A percentile compares a stretch with the other conserved stretches of the same genome.
These are phyloP conservation scores for Diadophis punctatus DNA, from an alignment of 2,113 vertebrate species.

Conservation along the genomic window DNA sequence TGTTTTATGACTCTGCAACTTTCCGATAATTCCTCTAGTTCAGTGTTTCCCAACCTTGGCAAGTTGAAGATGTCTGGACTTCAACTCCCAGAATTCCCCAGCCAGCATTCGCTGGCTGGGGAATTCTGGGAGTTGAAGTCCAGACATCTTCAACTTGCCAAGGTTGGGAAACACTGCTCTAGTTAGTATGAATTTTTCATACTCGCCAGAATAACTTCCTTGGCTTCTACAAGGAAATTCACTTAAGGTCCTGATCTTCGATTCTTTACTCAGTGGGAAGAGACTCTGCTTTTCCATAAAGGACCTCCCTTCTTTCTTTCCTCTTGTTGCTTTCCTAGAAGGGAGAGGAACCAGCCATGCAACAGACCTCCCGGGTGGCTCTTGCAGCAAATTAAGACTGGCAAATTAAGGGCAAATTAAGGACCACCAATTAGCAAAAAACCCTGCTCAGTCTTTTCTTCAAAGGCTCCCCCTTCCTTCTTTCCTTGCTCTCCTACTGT, in stretches of 20 bases:
- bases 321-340: neutral
- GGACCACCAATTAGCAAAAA: neutral
- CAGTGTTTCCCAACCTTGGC: no score
- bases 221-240: neutral
- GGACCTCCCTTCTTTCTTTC: neutral
- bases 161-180: no score
- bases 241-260: neutral
- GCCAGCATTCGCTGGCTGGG: no score
- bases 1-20: neutral
- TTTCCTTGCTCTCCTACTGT: neutral
- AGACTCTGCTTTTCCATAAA: neutral
- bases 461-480: neutral
- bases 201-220: neutral
- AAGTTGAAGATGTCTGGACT: no score
- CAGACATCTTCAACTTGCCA: no score
- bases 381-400: neutral
- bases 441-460: neutral
- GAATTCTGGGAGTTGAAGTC: no score
- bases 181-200: neutral
- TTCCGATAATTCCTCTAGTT: neutral
- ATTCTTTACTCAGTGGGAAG: neutral
- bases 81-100: no score
- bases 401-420: neutral
- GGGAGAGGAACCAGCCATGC: neutral
- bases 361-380: neutral